These are phyloP conservation scores for Bombus huntii DNA, from an alignment of 1,140 invertebrate species.

Conservation along the genomic window DNA sequence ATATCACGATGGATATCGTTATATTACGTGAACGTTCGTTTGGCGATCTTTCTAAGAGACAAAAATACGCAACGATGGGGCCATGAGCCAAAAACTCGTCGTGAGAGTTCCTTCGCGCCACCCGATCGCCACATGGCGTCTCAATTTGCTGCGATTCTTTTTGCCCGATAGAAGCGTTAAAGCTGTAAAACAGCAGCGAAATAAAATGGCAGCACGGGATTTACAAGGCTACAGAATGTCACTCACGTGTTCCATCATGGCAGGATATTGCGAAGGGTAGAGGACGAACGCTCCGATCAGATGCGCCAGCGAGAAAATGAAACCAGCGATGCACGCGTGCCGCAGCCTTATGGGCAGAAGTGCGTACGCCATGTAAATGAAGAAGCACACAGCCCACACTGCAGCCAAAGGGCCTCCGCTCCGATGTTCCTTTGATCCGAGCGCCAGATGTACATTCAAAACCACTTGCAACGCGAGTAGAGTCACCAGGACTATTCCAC, in stretches of 20 bases:
- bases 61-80: too few relatives aligned
- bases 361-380: slow-evolving; percentile 94
- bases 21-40: too few relatives aligned
- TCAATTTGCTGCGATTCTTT: too few relatives aligned
- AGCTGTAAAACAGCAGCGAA: too few relatives aligned
- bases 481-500: slow-evolving; percentile 90
- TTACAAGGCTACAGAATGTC: not conserved
- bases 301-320: slow-evolving; percentile 87
- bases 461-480: slow-evolving; percentile 87
- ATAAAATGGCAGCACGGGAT: not conserved
- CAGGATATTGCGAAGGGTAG: slow-evolving; percentile 74
- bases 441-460: slow-evolving; percentile 81
- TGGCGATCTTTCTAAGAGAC: too few relatives aligned
- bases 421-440: slow-evolving; percentile 58
- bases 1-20: too few relatives aligned
- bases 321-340: slow-evolving; percentile 89
- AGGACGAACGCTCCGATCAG: slow-evolving; percentile 80
- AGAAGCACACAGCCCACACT: slow-evolving; percentile 88
- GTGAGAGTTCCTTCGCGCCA: rapidly evolving
- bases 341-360: slow-evolving; percentile 92
- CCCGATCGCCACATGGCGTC: too few relatives aligned
- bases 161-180: too few relatives aligned
- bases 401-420: slow-evolving; percentile 82
- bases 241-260: slow-evolving; percentile 78
- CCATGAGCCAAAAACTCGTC: too few relatives aligned